Percentiles rank a stretch among this genome's conserved stretches.
Conservation (phyloP, 2,797 vertebrate genomes). For the Falco biarmicus region DNA sequence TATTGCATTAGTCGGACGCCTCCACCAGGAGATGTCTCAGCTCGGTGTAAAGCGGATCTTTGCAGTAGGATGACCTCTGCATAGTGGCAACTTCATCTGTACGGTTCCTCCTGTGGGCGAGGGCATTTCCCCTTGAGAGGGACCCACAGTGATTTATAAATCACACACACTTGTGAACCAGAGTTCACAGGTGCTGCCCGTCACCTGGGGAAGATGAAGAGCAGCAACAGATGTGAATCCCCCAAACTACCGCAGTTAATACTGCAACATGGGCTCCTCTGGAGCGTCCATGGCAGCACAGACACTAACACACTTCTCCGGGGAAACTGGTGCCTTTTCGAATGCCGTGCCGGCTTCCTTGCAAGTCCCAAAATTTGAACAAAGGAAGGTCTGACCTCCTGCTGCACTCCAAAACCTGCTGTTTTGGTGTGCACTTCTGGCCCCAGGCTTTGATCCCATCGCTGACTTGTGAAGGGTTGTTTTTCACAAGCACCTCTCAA, state of each 20-base stretch:
- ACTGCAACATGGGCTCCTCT: background rate
- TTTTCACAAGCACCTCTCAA: background rate
- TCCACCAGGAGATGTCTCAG: background rate
- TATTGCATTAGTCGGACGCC: background rate
- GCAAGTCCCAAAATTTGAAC: background rate
- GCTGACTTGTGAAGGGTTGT: background rate
- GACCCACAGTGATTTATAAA: background rate
- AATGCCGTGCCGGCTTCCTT: background rate
- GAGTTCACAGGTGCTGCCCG: background rate
- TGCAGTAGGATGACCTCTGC: background rate
- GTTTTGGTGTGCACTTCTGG: background rate
- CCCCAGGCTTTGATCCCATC: background rate
- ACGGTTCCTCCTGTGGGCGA: background rate
- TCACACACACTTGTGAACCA: background rate
- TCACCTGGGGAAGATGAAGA: background rate
- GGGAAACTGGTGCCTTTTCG: background rate
- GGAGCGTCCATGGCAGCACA: accelerated
- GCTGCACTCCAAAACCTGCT: background rate
- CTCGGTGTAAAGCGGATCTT: background rate
- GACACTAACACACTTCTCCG: background rate
- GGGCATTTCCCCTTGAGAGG: background rate
- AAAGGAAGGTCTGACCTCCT: background rate
- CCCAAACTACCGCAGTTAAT: background rate
- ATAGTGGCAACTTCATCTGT: background rate
- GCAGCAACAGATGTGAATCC: background rate